A percentile compares a stretch with the other conserved stretches of the same genome.
phyloP scores from a whole-genome alignment of 2,797 vertebrate genomes.

The Falco berigora region DNA sequence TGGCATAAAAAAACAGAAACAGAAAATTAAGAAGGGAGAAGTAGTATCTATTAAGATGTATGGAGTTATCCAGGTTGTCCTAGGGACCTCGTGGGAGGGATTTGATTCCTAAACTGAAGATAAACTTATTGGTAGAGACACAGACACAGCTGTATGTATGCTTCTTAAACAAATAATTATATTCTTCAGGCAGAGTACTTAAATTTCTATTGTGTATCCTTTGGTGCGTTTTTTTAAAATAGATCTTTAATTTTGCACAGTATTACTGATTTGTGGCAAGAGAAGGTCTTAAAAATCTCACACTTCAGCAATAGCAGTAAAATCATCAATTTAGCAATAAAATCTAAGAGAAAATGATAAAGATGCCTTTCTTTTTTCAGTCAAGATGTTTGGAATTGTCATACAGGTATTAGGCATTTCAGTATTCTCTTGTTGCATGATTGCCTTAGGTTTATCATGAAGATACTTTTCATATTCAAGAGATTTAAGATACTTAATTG shows the following conservation, averaged over 20 bases:
- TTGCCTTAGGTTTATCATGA: background rate
- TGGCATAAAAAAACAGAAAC: background rate
- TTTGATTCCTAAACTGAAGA: background rate
- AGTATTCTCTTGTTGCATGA: background rate
- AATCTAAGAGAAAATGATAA: background rate
- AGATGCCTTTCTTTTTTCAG: background rate
- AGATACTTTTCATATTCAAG: background rate
- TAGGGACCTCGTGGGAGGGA: background rate
- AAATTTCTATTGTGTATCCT: background rate
- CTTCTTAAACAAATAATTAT: background rate
- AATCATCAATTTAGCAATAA: background rate
- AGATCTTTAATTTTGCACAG: background rate
- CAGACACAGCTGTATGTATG: background rate
- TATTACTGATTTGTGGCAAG: background rate
- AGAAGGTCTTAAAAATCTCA: background rate
- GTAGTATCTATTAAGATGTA: background rate
- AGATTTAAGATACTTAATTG: background rate
- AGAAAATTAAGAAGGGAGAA: background rate
- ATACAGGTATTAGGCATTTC: background rate
- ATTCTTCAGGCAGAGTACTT: background rate
- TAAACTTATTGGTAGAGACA: background rate
- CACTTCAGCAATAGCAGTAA: background rate
- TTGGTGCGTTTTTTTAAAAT: background rate
- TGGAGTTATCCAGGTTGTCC: background rate
- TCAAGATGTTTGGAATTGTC: background rate